A percentile compares a stretch with the other conserved stretches of the same genome.
Conservation (phyloP, 2,113 vertebrate species). For the Cochlearius cochlearius region DNA sequence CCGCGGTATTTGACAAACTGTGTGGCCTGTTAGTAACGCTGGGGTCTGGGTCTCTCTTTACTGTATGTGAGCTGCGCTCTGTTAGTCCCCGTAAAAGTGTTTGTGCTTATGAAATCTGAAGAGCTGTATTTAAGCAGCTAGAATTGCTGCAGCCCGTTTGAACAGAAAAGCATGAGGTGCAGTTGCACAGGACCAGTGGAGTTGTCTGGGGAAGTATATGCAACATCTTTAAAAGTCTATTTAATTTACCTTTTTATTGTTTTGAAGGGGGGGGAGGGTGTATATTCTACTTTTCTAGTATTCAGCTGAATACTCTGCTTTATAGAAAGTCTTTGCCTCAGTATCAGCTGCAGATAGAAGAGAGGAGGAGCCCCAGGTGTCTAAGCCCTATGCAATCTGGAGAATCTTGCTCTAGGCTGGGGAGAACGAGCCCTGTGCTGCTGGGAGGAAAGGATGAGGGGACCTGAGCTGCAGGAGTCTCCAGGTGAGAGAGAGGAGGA, state of each 20-base stretch:
- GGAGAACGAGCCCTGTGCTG: neutral
- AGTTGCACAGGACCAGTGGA: neutral
- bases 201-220: neutral
- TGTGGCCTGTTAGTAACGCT: neutral
- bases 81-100: neutral
- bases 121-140: neutral
- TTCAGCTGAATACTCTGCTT: neutral
- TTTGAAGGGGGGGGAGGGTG: neutral
- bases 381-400: neutral
- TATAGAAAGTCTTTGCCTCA: neutral
- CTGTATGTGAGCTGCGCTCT: neutral
- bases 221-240: neutral
- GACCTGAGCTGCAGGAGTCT: neutral
- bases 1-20: neutral
- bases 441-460: neutral
- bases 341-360: neutral
- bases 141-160: neutral
- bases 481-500: neutral
- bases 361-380: neutral
- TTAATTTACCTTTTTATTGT: neutral
- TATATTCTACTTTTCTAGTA: neutral
- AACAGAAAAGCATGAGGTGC: neutral
- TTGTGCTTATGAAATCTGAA: neutral
- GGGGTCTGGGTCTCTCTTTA: neutral
- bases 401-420: neutral